These are phyloP conservation scores for Amblyteles armatorius DNA, from an alignment of 2,888 invertebrate genomes.

Conservation along the genomic window DNA sequence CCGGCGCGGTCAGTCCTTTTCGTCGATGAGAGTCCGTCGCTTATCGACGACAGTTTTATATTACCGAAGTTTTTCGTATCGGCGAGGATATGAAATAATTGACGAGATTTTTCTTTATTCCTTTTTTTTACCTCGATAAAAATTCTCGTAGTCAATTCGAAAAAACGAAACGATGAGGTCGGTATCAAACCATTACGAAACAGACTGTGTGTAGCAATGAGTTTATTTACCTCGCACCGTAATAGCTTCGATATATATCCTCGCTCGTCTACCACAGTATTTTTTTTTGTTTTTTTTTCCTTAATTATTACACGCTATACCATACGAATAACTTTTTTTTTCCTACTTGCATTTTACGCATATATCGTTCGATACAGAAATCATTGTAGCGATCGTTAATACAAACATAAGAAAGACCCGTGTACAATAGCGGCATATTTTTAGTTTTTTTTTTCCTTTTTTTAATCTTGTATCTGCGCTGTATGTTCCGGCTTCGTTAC, in stretches of 20 bases:
- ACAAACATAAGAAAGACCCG: slow-evolving; percentile 73
- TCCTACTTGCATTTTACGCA: slow-evolving; percentile 46
- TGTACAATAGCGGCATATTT: slow-evolving; percentile 69
- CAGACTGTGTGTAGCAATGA: slow-evolving; percentile 60
- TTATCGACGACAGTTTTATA: slow-evolving; percentile 51
- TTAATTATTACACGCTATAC: slow-evolving; percentile 64
- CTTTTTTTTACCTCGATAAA: slow-evolving; percentile 14
- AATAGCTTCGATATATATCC: slow-evolving; percentile 42
- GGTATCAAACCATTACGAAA: slow-evolving; percentile 54
- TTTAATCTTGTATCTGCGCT: slow-evolving; percentile 34
- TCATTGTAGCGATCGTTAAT: slow-evolving; percentile 66
- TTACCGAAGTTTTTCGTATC: slow-evolving; percentile 38
- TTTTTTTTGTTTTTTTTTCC: slow-evolving; percentile 27
- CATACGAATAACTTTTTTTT: slow-evolving; percentile 51
- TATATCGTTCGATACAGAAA: slow-evolving; percentile 63
- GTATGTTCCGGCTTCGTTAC: slow-evolving; percentile 34
- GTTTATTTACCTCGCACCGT: slow-evolving; percentile 56
- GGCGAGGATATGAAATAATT: slow-evolving; percentile 49
- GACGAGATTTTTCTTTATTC: slow-evolving; percentile 31
- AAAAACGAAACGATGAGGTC: slow-evolving; percentile 50
- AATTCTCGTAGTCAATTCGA: slow-evolving; percentile 52
- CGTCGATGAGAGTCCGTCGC: slow-evolving; percentile 30
- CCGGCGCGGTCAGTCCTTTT: slow-evolving; percentile 62
- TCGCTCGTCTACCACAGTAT: slow-evolving; percentile 48
- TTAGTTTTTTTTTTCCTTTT: slow-evolving; percentile 35